Conservation (phyloP, 2,888 invertebrate genomes). For the Spisula subtruncata region DNA sequence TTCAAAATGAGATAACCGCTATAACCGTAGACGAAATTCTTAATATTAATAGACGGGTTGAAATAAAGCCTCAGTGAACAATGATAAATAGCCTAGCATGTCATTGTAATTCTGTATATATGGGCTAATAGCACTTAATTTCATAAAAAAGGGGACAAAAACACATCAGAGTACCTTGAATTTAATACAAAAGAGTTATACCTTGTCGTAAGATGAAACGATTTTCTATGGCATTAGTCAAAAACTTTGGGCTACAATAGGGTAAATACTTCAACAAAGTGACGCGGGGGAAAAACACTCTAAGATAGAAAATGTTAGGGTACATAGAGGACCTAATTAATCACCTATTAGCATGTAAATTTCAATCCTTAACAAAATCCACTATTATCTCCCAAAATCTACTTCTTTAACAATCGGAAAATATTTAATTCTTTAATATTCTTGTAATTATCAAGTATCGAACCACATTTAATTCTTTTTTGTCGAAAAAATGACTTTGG, state of each 20-base stretch:
- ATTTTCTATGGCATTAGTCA: conserved; percentile 38
- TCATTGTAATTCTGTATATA: conserved; percentile 32
- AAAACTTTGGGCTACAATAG: conserved; percentile 46
- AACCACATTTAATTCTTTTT: neutral
- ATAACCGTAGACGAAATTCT: conserved; percentile 20
- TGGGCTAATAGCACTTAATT: conserved; percentile 48
- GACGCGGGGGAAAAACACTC: neutral
- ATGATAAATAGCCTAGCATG: conserved; percentile 39
- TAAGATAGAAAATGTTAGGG: neutral
- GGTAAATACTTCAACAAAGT: conserved; percentile 21
- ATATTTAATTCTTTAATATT: conserved; percentile 30
- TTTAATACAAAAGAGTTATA: conserved; percentile 38
- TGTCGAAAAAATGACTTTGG: conserved; percentile 59
- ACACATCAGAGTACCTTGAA: conserved; percentile 29
- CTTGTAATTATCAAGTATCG: conserved; percentile 42
- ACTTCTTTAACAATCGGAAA: conserved; percentile 34
- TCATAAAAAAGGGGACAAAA: conserved; percentile 27
- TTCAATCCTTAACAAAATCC: neutral
- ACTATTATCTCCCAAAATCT: neutral
- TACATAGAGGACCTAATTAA: neutral
- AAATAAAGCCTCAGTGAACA: conserved; percentile 26
- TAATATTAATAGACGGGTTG: conserved; percentile 6
- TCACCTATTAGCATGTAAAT: neutral
- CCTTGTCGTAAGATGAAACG: conserved; percentile 45
- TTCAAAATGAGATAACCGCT: conserved; percentile 14